Evolutionary conservation across 2,888 invertebrate genomes (phyloP).

Genomic region (Nowickia ferox): DNA sequence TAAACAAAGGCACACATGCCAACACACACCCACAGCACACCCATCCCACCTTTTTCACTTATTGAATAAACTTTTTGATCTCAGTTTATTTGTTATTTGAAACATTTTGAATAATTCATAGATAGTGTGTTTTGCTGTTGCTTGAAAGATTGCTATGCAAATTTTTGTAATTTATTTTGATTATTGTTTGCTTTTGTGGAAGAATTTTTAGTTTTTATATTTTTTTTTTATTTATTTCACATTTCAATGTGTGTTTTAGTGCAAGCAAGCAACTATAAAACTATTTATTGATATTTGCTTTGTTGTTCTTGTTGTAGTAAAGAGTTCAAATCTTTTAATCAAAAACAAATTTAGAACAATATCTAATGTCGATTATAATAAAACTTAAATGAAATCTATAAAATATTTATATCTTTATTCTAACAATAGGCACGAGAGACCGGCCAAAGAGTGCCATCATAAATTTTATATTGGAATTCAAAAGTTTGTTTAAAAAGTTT

Average conservation of each 20-base stretch:
- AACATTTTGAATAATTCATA: slow-evolving; percentile 52
- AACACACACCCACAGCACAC: too few relatives aligned
- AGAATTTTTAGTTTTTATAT: neutral
- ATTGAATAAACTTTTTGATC: slow-evolving; percentile 40
- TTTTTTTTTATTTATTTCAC: neutral
- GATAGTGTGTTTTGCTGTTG: slow-evolving; percentile 5
- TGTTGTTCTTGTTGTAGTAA: slow-evolving; percentile 12
- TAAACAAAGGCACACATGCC: neutral
- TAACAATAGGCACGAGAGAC: neutral
- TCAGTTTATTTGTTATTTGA: slow-evolving; percentile 25
- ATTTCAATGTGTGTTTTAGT: slow-evolving; percentile 29
- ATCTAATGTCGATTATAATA: slow-evolving; percentile 26
- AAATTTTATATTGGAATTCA: slow-evolving; percentile 29
- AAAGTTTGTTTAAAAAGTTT: slow-evolving; percentile 16
- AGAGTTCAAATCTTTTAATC: slow-evolving; percentile 53
- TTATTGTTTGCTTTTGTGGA: slow-evolving; percentile 1
- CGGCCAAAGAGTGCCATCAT: slow-evolving; percentile 17
- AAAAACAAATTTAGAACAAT: slow-evolving; percentile 40
- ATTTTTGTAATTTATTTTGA: slow-evolving; percentile 43
- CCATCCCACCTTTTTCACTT: neutral
- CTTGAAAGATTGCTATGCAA: slow-evolving; percentile 54
- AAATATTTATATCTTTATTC: slow-evolving; percentile 46
- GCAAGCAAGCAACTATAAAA: slow-evolving; percentile 32
- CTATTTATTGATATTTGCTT: slow-evolving; percentile 45
- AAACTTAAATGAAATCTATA: slow-evolving; percentile 47